These are phyloP conservation scores for Volucella inanis DNA, from an alignment of 2,888 invertebrate species.

Conservation along the genomic window DNA sequence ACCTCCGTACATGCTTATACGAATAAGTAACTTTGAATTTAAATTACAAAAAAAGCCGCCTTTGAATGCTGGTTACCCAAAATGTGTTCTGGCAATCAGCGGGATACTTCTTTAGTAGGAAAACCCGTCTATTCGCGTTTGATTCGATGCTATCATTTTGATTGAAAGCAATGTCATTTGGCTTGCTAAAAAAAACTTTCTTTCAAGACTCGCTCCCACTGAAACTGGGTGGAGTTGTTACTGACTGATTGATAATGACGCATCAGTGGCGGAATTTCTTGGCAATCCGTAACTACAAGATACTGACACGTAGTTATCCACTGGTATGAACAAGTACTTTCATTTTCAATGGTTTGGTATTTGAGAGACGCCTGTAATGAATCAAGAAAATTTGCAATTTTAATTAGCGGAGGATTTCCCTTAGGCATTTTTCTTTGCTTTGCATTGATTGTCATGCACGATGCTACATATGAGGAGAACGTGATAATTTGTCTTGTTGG, in stretches of 20 bases:
- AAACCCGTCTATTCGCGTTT: slow-evolving; percentile 18
- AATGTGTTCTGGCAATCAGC: slow-evolving; percentile 5
- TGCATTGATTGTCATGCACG: slow-evolving; percentile 48
- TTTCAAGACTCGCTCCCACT: slow-evolving; percentile 36
- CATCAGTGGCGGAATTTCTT: slow-evolving; percentile 41
- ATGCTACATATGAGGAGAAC: slow-evolving; percentile 27
- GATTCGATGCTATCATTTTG: slow-evolving; percentile 18
- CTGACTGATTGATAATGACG: slow-evolving; percentile 64
- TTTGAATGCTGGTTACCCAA: slow-evolving; percentile 15
- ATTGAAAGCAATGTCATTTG: slow-evolving; percentile 40
- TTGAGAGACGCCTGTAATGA: slow-evolving; percentile 47
- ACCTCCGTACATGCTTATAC: background rate
- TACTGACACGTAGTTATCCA: slow-evolving; percentile 54
- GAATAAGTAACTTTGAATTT: background rate
- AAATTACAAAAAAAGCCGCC: slow-evolving; percentile 5
- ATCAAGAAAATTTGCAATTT: slow-evolving; percentile 68
- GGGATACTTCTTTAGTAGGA: slow-evolving; percentile 29
- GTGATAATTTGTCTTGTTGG: slow-evolving; percentile 28
- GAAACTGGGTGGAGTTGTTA: slow-evolving; percentile 61
- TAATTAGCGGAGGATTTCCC: slow-evolving; percentile 55
- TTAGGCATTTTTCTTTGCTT: slow-evolving; percentile 3
- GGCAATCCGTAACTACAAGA: slow-evolving; percentile 59
- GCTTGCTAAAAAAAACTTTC: slow-evolving; percentile 52
- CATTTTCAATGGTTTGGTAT: slow-evolving; percentile 68
- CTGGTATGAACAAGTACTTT: slow-evolving; percentile 44